Conservation (phyloP, 2,797 vertebrate genomes). For the Tenualosa ilisha region DNA sequence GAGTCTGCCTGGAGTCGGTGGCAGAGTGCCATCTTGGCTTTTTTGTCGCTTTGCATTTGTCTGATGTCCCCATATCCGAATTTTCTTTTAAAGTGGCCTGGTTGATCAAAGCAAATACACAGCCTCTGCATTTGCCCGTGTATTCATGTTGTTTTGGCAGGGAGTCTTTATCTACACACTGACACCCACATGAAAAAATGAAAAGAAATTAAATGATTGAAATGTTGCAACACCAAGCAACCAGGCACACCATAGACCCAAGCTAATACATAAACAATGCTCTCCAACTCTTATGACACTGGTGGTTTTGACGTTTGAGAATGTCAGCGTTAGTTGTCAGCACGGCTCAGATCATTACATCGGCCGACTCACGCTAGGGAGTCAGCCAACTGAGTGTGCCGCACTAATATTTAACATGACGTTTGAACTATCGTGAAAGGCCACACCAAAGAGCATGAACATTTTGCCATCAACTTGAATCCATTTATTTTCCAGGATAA, state of each 20-base stretch:
- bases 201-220: neutral
- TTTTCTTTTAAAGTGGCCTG: neutral
- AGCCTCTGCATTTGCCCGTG: neutral
- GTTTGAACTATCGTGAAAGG: slow-evolving; percentile 14
- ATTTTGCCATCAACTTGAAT: slow-evolving; percentile 1
- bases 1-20: slow-evolving; percentile 49
- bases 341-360: neutral
- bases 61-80: neutral
- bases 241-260: neutral
- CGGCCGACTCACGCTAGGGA: neutral
- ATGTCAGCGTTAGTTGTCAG: slow-evolving; percentile 1
- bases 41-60: slow-evolving; percentile 57
- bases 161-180: neutral
- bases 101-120: neutral
- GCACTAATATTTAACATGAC: slow-evolving; percentile 10
- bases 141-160: neutral
- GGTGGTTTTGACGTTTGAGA: neutral
- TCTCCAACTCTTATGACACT: neutral
- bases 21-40: slow-evolving; percentile 30
- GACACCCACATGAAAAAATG: neutral
- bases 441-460: slow-evolving; percentile 11
- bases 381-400: neutral
- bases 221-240: neutral
- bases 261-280: slow-evolving; percentile 18
- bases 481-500: neutral